These are phyloP conservation scores for Chymomyza costata DNA, from an alignment of 1,140 invertebrate genomes.

Conservation along the genomic window DNA sequence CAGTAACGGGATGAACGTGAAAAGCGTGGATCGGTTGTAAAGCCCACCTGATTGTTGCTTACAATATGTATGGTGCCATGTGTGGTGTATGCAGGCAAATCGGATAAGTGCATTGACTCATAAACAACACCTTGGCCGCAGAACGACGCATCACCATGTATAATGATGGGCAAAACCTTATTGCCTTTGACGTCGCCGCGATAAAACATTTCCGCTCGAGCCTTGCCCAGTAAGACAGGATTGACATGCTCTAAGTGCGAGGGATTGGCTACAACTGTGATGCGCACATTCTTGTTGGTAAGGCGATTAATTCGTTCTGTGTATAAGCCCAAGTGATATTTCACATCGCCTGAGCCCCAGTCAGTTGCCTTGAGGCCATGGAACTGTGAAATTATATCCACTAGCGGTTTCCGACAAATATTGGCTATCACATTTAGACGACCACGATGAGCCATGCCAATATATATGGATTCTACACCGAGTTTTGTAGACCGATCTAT, in stretches of 20 bases:
- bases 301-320: constrained; percentile 86
- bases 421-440: constrained; percentile 93
- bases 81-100: constrained; percentile 90
- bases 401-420: constrained; percentile 90
- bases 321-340: constrained; percentile 93
- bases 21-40: constrained; percentile 93
- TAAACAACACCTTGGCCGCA: constrained; percentile 90
- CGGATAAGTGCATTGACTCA: constrained; percentile 91
- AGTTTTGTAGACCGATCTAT: constrained; percentile 87
- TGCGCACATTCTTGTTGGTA: constrained; percentile 87
- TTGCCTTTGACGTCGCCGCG: constrained; percentile 85
- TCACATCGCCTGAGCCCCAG: constrained; percentile 92
- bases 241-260: constrained; percentile 93
- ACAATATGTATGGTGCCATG: constrained; percentile 93
- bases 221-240: constrained; percentile 88
- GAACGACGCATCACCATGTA: constrained; percentile 95
- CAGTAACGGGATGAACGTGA: constrained; percentile 81
- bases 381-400: constrained; percentile 92
- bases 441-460: constrained; percentile 96
- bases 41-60: constrained; percentile 94
- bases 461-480: constrained; percentile 88
- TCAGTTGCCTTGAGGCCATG: constrained; percentile 85
- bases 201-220: constrained; percentile 91
- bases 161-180: constrained; percentile 83
- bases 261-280: constrained; percentile 92